Evolutionary conservation across 2,113 vertebrate genomes (phyloP).

Genomic region (Urocitellus parryii): DNA sequence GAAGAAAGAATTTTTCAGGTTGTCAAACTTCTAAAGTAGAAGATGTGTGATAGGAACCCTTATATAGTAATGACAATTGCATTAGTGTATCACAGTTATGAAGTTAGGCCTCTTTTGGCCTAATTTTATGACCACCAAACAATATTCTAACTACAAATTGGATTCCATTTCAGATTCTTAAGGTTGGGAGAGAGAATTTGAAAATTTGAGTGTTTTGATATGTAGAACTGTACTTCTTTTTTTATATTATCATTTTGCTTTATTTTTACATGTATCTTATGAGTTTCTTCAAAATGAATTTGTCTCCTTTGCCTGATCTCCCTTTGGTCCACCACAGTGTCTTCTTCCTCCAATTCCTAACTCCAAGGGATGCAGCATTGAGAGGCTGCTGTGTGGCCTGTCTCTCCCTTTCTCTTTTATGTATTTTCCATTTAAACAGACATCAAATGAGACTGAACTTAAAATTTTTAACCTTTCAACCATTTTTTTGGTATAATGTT

Average conservation of each 20-base stretch:
- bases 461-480: not conserved
- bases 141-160: not conserved
- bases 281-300: not conserved
- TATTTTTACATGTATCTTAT: not conserved
- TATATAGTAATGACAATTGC: not conserved
- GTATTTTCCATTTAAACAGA: not conserved
- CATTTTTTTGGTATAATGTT: not conserved
- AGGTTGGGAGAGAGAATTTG: not conserved
- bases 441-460: not conserved
- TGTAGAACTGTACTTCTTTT: not conserved
- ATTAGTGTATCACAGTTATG: not conserved
- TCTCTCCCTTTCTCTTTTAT: not conserved
- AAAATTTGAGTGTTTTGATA: not conserved
- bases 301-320: not conserved
- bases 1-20: not conserved
- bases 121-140: not conserved
- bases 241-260: not conserved
- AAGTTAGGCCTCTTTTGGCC: not conserved
- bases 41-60: not conserved
- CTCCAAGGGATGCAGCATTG: rapidly evolving
- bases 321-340: not conserved
- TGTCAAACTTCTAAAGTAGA: not conserved
- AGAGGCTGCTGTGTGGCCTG: not conserved
- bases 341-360: not conserved
- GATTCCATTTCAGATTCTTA: not conserved